These are phyloP conservation scores for Labroides dimidiatus DNA, from an alignment of 2,797 vertebrate genomes.

Conservation along the genomic window DNA sequence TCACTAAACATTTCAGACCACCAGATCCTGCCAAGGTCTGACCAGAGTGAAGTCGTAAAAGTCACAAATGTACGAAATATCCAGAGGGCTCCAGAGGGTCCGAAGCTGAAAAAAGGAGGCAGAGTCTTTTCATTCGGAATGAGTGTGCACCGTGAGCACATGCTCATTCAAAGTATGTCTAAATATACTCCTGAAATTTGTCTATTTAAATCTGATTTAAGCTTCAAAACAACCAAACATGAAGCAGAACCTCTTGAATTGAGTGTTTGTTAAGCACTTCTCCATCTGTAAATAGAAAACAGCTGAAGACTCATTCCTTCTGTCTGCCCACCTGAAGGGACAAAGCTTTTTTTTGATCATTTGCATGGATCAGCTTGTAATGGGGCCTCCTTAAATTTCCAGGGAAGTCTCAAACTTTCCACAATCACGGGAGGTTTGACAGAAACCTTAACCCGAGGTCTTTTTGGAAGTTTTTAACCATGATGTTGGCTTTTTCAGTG, in stretches of 20 bases:
- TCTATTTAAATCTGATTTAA: background rate
- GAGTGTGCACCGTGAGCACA: background rate
- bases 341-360: too few species aligned
- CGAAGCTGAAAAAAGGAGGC: slow-evolving; percentile 40
- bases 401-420: too few species aligned
- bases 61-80: slow-evolving; percentile 43
- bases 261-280: slow-evolving; percentile 23
- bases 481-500: too few species aligned
- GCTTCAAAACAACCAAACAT: background rate
- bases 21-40: slow-evolving; percentile 29
- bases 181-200: background rate
- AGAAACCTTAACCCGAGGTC: too few species aligned
- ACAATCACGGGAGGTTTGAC: too few species aligned
- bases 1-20: slow-evolving; percentile 20
- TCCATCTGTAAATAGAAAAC: slow-evolving; percentile 8
- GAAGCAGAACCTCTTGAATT: background rate
- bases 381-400: too few species aligned
- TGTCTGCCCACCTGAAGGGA: slow-evolving; percentile 13
- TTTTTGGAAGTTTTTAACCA: too few species aligned
- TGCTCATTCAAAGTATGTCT: slow-evolving; percentile 11
- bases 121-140: slow-evolving; percentile 18
- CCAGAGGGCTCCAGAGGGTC: slow-evolving; percentile 36
- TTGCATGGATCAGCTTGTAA: too few species aligned
- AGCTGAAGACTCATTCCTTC: background rate
- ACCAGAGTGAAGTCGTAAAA: slow-evolving; percentile 43